A percentile compares a stretch with the other conserved stretches of the same genome.
These are phyloP conservation scores for Eilema griseolum DNA, from an alignment of 2,888 invertebrate species.

Conservation along the genomic window DNA sequence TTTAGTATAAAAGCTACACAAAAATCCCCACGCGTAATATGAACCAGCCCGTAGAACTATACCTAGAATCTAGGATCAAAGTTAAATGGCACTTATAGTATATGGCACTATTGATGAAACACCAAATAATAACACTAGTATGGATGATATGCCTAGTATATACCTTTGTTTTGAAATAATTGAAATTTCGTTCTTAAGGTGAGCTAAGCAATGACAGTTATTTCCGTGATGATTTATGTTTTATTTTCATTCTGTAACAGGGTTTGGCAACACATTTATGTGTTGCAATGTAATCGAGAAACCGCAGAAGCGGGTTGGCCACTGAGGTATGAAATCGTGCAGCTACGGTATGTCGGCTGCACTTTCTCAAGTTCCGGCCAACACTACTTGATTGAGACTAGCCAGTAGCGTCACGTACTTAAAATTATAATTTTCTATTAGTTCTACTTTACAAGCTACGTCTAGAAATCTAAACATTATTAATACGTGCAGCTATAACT, in stretches of 20 bases:
- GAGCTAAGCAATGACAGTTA: not conserved
- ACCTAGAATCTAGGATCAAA: too few relatives aligned
- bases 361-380: constrained; percentile 77
- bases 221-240: constrained; percentile 25
- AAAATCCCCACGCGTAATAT: too few relatives aligned
- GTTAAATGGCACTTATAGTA: too few relatives aligned
- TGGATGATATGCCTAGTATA: too few relatives aligned
- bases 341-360: constrained; percentile 75
- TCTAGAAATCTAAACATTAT: not conserved
- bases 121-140: not conserved
- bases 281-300: constrained; percentile 73
- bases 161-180: not conserved
- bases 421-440: constrained; percentile 13
- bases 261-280: constrained; percentile 47
- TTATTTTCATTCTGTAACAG: constrained; percentile 26
- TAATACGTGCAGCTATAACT: not conserved
- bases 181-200: not conserved
- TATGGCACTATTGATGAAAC: not conserved
- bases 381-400: constrained; percentile 35
- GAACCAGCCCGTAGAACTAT: too few relatives aligned
- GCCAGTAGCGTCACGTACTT: constrained; percentile 22
- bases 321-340: constrained; percentile 84
- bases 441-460: constrained; percentile 3
- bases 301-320: constrained; percentile 72
- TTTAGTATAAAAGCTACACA: too few relatives aligned